These are phyloP conservation scores for Chrysolina americana DNA, from an alignment of 2,888 invertebrate genomes.

Conservation along the genomic window DNA sequence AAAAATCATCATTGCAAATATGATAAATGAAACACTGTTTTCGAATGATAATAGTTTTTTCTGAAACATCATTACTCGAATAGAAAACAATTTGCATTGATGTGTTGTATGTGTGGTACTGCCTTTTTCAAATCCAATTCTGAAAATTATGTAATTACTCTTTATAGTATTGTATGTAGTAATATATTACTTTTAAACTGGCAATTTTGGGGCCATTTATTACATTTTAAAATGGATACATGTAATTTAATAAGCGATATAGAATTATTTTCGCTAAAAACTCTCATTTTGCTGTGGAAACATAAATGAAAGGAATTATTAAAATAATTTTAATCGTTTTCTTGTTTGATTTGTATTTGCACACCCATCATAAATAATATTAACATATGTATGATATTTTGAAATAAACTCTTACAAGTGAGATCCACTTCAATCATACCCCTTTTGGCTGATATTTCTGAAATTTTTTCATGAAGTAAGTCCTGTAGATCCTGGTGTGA, in stretches of 20 bases:
- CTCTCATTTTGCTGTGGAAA: constrained; percentile 33
- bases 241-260: constrained; percentile 26
- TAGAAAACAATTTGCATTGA: constrained; percentile 3
- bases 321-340: not conserved
- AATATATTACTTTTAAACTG: constrained; percentile 21
- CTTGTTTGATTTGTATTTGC: not conserved
- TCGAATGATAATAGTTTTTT: not conserved
- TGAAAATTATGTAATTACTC: not conserved
- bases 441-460: too few relatives aligned
- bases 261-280: constrained; percentile 37
- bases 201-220: constrained; percentile 40
- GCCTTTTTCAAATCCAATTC: not conserved
- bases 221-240: constrained; percentile 22
- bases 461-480: too few relatives aligned
- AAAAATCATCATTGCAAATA: too few relatives aligned
- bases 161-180: constrained; percentile 11
- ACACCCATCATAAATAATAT: not conserved
- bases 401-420: too few relatives aligned
- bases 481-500: too few relatives aligned
- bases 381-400: too few relatives aligned
- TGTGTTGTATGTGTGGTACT: not conserved
- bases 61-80: not conserved
- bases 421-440: too few relatives aligned
- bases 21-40: too few relatives aligned
- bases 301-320: constrained; percentile 13